Base-by-base conservation (phyloP, 2,888 invertebrate genomes). In the Papilio protenor region DNA sequence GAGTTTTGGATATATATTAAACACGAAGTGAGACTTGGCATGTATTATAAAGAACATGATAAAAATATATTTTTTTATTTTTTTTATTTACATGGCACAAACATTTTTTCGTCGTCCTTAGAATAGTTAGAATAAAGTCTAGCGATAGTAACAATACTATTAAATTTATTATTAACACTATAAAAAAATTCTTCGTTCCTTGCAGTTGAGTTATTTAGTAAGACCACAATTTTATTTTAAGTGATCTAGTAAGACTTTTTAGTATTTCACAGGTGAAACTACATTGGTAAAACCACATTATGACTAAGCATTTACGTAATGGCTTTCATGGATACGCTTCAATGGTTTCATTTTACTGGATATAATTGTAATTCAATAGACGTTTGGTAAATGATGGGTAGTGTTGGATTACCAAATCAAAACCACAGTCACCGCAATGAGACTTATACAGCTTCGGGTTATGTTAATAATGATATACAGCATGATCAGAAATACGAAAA, bases 321-420 rank as follows among this genome's bases (percentile, higher is more conserved):
- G 33, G 18, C 33, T 33, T 21, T 64, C 16, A 64, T 64, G 64
- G 18, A 16, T 33, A 33, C 64, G 33, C 64, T 64, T 33, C 33
- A 64, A 64, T 64, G 64, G 64, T 64, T 33, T 64, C 27, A 33
- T 64, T 64, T 16, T 64, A 64, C 64, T 33, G 5, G 33, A 64
- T 64, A 33, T 64, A 64, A 64, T 64, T 64, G 64, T 33, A 64
- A 64, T 33, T 33, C 64, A 64, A 64, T 64, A 61, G 27, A 61
- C 33, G 61, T 33, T 33, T 33, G 27, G 16, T 27, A 23, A 57
- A 61, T 64, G 16, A 64, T 64, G 33, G 33, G 11, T 64, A 27
- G 64, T 27, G 64, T 64, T 64, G 16, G 64, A 64, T 64, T 57
- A n/a, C 21, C 12, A 33, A 55, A 72, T 40, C 72, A 55, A 33